Base-by-base conservation (phyloP, 1,140 invertebrate species). In the Hycleus cichorii region DNA sequence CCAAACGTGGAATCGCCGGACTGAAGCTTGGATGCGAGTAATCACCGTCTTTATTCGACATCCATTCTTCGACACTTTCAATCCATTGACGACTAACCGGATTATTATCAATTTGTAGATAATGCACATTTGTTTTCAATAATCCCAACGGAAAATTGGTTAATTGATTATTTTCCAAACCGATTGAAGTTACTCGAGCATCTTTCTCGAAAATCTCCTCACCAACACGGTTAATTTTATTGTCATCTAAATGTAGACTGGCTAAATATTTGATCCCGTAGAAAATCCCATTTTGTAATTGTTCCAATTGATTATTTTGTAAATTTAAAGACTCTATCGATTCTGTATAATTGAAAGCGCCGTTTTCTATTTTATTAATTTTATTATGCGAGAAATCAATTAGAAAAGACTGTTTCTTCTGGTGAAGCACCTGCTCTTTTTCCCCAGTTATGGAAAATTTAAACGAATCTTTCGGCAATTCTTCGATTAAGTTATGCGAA, bases 261-360 rank as follows among this genome's bases (percentile, higher is more conserved):
- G 32, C 32, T 7, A 32, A 32, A 32, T 32, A 53, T 12, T 12
- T 18, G 6, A 53, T 7, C 0, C 46, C 32, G 9, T 40, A 42
- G 32, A 53, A 53, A 42, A 53, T 46, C 3, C 42, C 51, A 18
- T 53, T 53, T 26, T 45, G 5, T 5, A 53, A 11, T 46, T 53
- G 42, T 27, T 53, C 43, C 42, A 53, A 38, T 8, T 46, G 43
- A 26, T 53, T 53, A 26, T 25, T 32, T 7, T 45, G 44, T 4
- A 53, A 38, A 38, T 53, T 53, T 3, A 53, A 18, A 26, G 44
- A 24, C 18, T 25, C 46, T 9, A 53, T 5, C 11, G 32, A n/a
- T 7, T 27, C 42, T 4, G 45, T 11, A 53, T 42, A 26, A 32
- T 27, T 45, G 10, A 53, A 53, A 11, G 42, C 26, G 1, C 51